Evolutionary conservation across 2,888 invertebrate species (phyloP), one percentile per base, ranked within the genome.

Genomic region (Tenthredo notha): DNA sequence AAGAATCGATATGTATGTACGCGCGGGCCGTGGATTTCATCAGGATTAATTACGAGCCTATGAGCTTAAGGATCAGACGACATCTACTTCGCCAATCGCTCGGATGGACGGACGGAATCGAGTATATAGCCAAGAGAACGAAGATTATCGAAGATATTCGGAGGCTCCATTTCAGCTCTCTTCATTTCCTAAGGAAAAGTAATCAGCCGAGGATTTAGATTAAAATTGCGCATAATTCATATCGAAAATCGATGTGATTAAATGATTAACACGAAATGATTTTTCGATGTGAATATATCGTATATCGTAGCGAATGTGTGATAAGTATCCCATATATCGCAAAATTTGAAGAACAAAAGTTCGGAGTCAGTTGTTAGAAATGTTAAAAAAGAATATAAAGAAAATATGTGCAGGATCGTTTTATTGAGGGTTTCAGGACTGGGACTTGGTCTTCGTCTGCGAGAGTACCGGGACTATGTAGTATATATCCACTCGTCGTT

Each of bases 141-240:
- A 87, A 89, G 90, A 90, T 91, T 91, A 91, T 90, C 91, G 87
- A 88, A 89, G 90, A 90, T 90, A 89, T 88, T 90, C 84, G 78
- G 78, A 84, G 65, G 74, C 84, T 33, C 29, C 9, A 50, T 37
- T 43, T 65, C 84, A 80, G 5, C 54, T 61, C 61, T 33, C 78
- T 80, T 25, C 58, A 25, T 7, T 50, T 77, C 50, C 18, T 50
- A 18, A 33, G n/a, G 86, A 61, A 85, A 85, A 85, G 85, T 88
- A 88, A 89, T 88, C 87, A 84, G 85, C 80, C 83, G 87, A 86
- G 84, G 85, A 85, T 86, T 84, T 65, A 83, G 85, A 87, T 86
- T 87, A 84, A 84, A 85, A 85, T 84, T 85, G 85, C 83, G 75
- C 18, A 7, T 18, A 12, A 67, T 67, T 67, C 7, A 33, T 33